Conservation (phyloP, 2,797 vertebrate genomes). For the Etheostoma perlongum region DNA sequence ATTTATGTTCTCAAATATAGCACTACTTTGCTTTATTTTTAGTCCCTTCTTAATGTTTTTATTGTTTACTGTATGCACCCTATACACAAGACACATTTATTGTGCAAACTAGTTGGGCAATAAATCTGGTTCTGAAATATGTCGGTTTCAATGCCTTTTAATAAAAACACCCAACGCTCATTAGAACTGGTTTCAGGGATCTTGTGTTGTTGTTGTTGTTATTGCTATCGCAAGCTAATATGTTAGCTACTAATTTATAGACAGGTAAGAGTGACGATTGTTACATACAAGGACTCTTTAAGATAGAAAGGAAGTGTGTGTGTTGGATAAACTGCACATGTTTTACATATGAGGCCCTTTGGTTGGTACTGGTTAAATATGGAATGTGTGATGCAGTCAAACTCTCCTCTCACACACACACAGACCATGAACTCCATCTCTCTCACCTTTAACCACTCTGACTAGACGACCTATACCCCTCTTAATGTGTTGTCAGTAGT, state of each 20-base stretch:
- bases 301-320: neutral
- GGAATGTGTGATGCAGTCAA: conserved; percentile 28
- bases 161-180: neutral
- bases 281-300: no score
- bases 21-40: no score
- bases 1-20: no score
- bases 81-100: no score
- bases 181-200: conserved; percentile 3
- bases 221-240: neutral
- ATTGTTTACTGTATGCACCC: no score
- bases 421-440: conserved; percentile 13
- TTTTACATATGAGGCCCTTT: conserved; percentile 44
- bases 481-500: conserved; percentile 18
- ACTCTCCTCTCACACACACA: conserved; percentile 27
- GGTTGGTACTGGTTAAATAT: conserved; percentile 8
- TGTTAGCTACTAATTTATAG: no score
- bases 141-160: neutral
- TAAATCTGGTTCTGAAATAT: neutral
- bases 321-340: conserved; percentile 45
- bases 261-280: no score
- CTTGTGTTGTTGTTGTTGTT: neutral
- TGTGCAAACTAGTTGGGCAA: no score
- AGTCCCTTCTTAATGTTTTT: no score
- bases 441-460: conserved; percentile 3
- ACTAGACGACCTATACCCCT: neutral